Base-by-base conservation (phyloP, 2,113 vertebrate genomes). In the Protomyctophum bolini region DNA sequence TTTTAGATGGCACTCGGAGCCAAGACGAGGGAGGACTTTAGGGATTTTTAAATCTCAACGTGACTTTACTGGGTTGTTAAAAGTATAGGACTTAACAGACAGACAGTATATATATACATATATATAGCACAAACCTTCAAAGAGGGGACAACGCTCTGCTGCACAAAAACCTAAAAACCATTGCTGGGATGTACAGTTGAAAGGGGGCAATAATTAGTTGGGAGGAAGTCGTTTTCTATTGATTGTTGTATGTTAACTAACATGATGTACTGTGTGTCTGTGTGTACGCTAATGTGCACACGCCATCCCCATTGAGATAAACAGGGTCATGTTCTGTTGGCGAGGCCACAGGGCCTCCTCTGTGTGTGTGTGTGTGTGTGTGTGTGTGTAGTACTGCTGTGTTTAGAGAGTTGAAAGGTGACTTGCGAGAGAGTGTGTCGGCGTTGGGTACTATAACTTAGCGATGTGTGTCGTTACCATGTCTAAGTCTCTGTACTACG, bases 101-200 rank as follows among this genome's bases (percentile, higher is more conserved):
- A 74, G 78, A 76, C 48, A 8, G 82, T 78, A 83, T 81, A 81
- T 81, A 50, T 41, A 41, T 41, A 76, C 48, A 8, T 81, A 81
- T 81, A 79, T 82, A 88, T 89, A 91, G 91, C 91, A 92, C 89
- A 92, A 91, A 85, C 86, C 83, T 89, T 83, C 45, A 4, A 87
- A 76, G 83, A 87, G 86, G 83, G 83, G 83, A 84, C 80, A 83
- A 88, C 64, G 85, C 84, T 89, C 86, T 89, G 89, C 88, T 91
- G 91, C 91, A 92, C 91, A 92, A 92, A 58, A 85, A 90, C 81
- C 76, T 80, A 85, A 88, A 21, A 89, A 89, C 76, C 89, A 89
- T 87, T 90, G 91, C 89, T 92, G 91, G 89, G 91, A 91, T 91
- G 91, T 91, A 91, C 87, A 89, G 89, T 89, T 58, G 71, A 89